A percentile compares a stretch with the other conserved stretches of the same genome.
phyloP scores from a whole-genome alignment of 2,113 vertebrate species.

The Heliornis fulica region DNA sequence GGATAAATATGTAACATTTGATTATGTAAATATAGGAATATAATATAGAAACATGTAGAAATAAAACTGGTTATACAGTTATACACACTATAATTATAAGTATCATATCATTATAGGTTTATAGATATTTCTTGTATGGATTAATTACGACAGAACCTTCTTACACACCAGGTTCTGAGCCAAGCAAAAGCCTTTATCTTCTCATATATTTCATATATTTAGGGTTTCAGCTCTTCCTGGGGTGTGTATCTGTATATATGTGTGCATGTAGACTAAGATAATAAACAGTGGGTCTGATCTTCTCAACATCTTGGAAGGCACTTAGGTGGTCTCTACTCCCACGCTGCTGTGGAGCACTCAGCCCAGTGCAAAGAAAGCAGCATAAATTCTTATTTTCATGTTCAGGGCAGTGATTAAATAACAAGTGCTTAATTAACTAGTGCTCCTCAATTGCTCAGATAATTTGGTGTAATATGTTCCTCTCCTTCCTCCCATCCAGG shows the following conservation, averaged over 20 bases:
- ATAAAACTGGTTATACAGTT: background rate
- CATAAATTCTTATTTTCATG: background rate
- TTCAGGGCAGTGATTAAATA: background rate
- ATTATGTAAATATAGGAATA: background rate
- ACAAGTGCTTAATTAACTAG: background rate
- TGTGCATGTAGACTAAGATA: background rate
- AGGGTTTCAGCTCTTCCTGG: background rate
- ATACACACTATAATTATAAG: background rate
- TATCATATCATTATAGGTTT: background rate
- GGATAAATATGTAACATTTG: background rate
- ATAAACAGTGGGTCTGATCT: background rate
- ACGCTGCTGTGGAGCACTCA: background rate
- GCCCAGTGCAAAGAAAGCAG: background rate
- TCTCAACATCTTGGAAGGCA: background rate
- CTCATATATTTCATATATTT: background rate
- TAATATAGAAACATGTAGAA: background rate
- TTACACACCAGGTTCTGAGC: background rate
- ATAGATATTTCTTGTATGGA: background rate
- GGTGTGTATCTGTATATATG: rapidly evolving
- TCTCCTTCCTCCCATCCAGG: background rate
- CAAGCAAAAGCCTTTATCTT: background rate
- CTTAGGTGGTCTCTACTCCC: background rate
- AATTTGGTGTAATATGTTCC: background rate
- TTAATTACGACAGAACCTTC: background rate
- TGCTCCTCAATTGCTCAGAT: background rate